Evolutionary conservation across 2,888 invertebrate genomes (phyloP).

Genomic region (Pogonocherus hispidulus): DNA sequence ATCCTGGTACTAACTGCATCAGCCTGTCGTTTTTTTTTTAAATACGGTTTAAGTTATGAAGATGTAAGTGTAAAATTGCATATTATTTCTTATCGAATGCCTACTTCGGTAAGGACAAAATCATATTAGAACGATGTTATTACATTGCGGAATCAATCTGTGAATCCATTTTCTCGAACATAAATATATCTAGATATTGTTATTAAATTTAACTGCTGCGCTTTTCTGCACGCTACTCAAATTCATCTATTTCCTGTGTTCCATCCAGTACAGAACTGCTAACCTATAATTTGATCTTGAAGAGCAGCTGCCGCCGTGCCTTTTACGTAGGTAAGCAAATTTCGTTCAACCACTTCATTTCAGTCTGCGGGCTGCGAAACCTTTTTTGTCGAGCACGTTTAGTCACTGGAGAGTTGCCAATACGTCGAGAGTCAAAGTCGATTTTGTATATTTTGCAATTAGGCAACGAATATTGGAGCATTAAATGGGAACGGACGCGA

Average conservation of each 20-base stretch:
- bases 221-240: background rate
- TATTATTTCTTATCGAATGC: too few species aligned
- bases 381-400: slow-evolving; percentile 3
- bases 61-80: too few species aligned
- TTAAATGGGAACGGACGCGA: background rate
- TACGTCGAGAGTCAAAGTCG: background rate
- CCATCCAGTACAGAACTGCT: background rate
- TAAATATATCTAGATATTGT: too few species aligned
- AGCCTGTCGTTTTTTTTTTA: too few species aligned
- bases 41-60: too few species aligned
- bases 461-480: background rate
- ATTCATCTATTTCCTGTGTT: background rate
- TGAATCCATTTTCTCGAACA: too few species aligned
- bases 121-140: too few species aligned
- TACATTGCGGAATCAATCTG: too few species aligned
- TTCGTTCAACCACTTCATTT: slow-evolving; percentile 3
- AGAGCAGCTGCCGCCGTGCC: background rate
- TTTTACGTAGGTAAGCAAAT: background rate
- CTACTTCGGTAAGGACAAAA: too few species aligned
- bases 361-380: background rate
- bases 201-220: too few species aligned
- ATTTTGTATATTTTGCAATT: background rate
- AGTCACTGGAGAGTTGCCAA: background rate
- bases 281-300: slow-evolving; percentile 4
- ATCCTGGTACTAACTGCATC: too few species aligned